phyloP scores from a whole-genome alignment of 2,888 invertebrate species.

The Nomada goodeniana region DNA sequence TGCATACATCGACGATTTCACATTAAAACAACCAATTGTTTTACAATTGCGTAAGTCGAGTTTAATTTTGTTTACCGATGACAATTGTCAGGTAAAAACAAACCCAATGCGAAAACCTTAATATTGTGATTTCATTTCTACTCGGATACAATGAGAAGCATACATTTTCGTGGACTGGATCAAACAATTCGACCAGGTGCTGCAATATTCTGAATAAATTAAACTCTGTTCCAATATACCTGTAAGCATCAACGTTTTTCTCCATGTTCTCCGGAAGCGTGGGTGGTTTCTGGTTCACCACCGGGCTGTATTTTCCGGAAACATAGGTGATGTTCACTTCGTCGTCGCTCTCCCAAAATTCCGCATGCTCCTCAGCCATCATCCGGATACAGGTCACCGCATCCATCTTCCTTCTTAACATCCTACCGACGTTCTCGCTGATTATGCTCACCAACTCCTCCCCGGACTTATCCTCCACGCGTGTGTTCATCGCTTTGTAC shows the following conservation, averaged over 20 bases:
- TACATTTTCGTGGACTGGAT: too few species aligned
- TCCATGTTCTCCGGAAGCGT: conserved; percentile 76
- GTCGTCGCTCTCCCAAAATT: conserved; percentile 85
- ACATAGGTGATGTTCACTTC: conserved; percentile 87
- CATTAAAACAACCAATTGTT: too few species aligned
- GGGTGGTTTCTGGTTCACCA: conserved; percentile 80
- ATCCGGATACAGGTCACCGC: conserved; percentile 94
- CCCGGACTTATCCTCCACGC: conserved; percentile 92
- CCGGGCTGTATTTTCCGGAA: conserved; percentile 92
- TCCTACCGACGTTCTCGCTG: conserved; percentile 91
- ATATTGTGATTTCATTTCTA: too few species aligned
- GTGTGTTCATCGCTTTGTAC: conserved; percentile 92
- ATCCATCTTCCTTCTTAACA: conserved; percentile 95
- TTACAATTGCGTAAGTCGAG: too few species aligned
- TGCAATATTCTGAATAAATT: not conserved
- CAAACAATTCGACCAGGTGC: too few species aligned
- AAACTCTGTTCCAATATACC: conserved; percentile 10
- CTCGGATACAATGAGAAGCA: too few species aligned
- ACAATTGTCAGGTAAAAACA: too few species aligned
- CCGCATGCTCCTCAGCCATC: conserved; percentile 89
- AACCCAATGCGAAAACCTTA: too few species aligned
- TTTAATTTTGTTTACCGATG: too few species aligned
- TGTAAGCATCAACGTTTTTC: conserved; percentile 74
- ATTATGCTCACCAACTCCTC: conserved; percentile 91
- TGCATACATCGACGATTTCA: too few species aligned